Conservation (phyloP, 64 coral and sea anemone genomes). For the Actinia tenebrosa region DNA sequence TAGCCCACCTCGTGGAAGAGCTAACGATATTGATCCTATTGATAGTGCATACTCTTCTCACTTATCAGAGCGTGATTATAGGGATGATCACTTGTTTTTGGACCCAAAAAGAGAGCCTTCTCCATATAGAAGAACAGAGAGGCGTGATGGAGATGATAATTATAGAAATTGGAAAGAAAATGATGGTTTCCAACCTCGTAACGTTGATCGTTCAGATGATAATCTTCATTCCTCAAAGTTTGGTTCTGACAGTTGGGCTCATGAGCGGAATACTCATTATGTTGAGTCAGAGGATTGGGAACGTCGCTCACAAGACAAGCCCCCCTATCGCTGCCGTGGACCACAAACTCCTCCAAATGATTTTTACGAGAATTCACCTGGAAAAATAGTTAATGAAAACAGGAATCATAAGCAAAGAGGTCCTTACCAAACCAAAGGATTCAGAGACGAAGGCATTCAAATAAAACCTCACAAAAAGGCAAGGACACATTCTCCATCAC, state of each 20-base stretch:
- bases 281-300: slow-evolving; percentile 83
- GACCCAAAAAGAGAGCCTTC: slow-evolving; percentile 74
- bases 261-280: slow-evolving; percentile 41
- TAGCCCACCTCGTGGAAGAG: slow-evolving; percentile 64
- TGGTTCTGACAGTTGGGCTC: slow-evolving; percentile 62
- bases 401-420: slow-evolving; percentile 74
- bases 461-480: slow-evolving; percentile 71
- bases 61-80: slow-evolving; percentile 57
- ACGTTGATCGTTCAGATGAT: slow-evolving; percentile 69
- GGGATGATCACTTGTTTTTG: slow-evolving; percentile 53
- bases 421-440: slow-evolving; percentile 50
- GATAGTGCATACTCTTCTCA: slow-evolving; percentile 55
- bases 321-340: slow-evolving; percentile 54
- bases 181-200: slow-evolving; percentile 50
- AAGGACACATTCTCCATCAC: slow-evolving; percentile 94
- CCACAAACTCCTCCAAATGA: slow-evolving; percentile 79
- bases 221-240: slow-evolving; percentile 50
- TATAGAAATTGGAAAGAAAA: slow-evolving; percentile 82
- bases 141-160: slow-evolving; percentile 47
- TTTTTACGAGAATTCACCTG: slow-evolving; percentile 64
- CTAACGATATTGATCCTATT: slow-evolving; percentile 64
- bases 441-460: slow-evolving; percentile 50
- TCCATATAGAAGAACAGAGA: slow-evolving; percentile 48
- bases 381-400: slow-evolving; percentile 46
- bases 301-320: slow-evolving; percentile 56